These are phyloP conservation scores for Podargus strigoides DNA, from an alignment of 2,797 vertebrate genomes.

Conservation along the genomic window DNA sequence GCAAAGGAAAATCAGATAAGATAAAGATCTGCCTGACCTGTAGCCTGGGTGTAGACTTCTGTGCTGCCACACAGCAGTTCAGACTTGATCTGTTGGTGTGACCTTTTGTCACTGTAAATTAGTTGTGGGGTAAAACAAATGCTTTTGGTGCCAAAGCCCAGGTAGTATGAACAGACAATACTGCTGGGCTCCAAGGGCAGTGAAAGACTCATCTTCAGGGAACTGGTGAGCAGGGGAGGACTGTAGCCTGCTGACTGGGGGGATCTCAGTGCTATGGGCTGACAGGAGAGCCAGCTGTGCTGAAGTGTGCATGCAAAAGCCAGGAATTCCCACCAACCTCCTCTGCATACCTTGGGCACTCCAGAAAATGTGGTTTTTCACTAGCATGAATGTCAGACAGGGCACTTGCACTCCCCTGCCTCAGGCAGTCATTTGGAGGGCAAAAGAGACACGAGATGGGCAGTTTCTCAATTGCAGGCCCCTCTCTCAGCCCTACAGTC, in stretches of 20 bases:
- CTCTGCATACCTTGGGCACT: not conserved
- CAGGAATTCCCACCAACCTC: not conserved
- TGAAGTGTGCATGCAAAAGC: not conserved
- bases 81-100: not conserved
- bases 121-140: not conserved
- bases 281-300: not conserved
- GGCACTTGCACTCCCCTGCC: not conserved
- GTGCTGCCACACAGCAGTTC: not conserved
- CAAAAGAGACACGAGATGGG: not conserved
- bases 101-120: not conserved
- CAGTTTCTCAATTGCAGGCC: not conserved
- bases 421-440: not conserved
- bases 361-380: accelerated
- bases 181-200: not conserved
- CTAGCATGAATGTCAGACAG: not conserved
- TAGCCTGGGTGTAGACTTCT: not conserved
- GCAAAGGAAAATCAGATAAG: not conserved
- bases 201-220: not conserved
- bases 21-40: not conserved
- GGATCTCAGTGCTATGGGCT: not conserved
- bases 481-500: not conserved
- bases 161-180: not conserved
- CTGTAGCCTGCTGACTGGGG: not conserved
- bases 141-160: not conserved
- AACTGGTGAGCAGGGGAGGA: not conserved